Conservation (phyloP, 2,888 invertebrate genomes). For the Quadroppia sp. region DNA sequence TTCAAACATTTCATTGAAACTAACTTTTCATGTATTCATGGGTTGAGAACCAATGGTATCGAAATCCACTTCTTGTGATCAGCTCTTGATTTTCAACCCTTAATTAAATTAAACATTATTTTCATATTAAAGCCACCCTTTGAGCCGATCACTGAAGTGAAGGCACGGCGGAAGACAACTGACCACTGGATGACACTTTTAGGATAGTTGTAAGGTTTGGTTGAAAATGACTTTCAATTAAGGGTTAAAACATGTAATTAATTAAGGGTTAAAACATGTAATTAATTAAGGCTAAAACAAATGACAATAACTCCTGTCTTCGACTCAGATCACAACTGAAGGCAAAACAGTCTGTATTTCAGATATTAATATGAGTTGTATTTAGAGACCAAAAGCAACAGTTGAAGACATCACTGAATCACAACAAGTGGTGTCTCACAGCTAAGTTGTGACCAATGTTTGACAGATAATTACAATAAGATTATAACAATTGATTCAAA, state of each 20-base stretch:
- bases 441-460: background rate
- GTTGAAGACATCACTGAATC: constrained; percentile 7
- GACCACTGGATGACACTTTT: constrained; percentile 15
- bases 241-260: no score
- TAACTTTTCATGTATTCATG: no score
- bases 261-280: no score
- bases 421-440: background rate
- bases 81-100: background rate
- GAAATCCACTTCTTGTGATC: no score
- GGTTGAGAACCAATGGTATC: no score
- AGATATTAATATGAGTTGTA: background rate
- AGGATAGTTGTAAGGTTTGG: no score
- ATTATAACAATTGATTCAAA: background rate
- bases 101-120: background rate
- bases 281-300: no score
- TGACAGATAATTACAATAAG: background rate
- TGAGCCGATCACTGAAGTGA: background rate
- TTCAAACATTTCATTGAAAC: no score
- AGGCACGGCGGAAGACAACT: constrained; percentile 36
- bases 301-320: no score
- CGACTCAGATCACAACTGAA: background rate
- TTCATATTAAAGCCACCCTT: background rate
- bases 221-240: no score
- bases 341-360: constrained; percentile 3
- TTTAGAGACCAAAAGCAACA: constrained; percentile 21